Evolutionary conservation across 2,888 invertebrate genomes (phyloP).

Genomic region (Meiosimyza platycephala): DNA sequence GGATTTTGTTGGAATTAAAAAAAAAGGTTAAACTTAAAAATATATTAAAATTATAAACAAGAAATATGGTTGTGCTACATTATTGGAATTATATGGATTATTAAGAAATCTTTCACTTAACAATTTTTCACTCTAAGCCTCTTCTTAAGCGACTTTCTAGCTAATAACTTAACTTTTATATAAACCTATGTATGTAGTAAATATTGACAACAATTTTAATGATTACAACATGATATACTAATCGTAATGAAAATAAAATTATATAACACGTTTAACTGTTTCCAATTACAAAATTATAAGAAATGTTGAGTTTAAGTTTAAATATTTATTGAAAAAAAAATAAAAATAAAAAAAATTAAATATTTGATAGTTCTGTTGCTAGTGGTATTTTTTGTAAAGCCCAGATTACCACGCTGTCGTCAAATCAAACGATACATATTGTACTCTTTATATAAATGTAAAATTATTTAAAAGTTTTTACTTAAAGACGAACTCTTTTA

Average conservation of each 20-base stretch:
- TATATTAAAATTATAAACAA: slow-evolving; percentile 44
- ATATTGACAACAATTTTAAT: not conserved
- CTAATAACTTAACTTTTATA: slow-evolving; percentile 36
- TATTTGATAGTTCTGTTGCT: slow-evolving; percentile 24
- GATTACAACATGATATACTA: no score
- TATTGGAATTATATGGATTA: slow-evolving; percentile 22
- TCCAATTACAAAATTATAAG: not conserved
- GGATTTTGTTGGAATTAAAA: not conserved
- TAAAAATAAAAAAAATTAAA: slow-evolving; percentile 23
- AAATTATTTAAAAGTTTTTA: slow-evolving; percentile 21
- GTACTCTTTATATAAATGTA: slow-evolving; percentile 24
- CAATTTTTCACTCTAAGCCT: slow-evolving; percentile 15
- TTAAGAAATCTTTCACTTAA: slow-evolving; percentile 7
- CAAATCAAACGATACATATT: slow-evolving; percentile 9
- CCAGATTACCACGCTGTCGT: not conserved
- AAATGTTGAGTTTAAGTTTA: slow-evolving; percentile 1
- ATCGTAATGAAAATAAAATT: not conserved
- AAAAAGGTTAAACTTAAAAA: slow-evolving; percentile 28
- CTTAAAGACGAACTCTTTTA: slow-evolving; percentile 20
- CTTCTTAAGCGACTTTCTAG: slow-evolving; percentile 41
- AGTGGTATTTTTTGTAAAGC: slow-evolving; percentile 15
- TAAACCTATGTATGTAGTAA: slow-evolving; percentile 2
- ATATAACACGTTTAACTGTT: not conserved
- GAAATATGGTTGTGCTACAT: slow-evolving; percentile 50
- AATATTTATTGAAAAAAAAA: not conserved